Percentiles rank a stretch among this genome's conserved stretches.
These are phyloP conservation scores for Ciconia stormi DNA, from an alignment of 2,113 vertebrate genomes.

Conservation along the genomic window DNA sequence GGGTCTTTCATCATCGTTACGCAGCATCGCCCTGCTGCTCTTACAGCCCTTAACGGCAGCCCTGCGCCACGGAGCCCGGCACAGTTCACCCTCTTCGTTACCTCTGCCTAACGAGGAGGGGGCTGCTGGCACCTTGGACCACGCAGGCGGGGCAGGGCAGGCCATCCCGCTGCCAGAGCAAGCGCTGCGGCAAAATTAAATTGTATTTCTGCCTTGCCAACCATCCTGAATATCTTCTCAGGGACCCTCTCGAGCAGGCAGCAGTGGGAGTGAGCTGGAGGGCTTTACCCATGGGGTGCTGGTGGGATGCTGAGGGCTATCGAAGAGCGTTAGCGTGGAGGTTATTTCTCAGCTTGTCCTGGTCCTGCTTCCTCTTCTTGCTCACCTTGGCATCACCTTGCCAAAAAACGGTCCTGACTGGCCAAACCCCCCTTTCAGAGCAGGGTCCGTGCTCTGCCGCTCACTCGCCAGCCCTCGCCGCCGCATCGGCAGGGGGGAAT, in stretches of 20 bases:
- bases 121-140: not conserved
- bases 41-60: not conserved
- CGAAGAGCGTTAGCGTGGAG: fast-evolving
- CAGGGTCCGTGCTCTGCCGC: not conserved
- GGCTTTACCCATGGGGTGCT: not conserved
- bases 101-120: not conserved
- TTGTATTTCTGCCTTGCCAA: not conserved
- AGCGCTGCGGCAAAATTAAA: not conserved
- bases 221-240: not conserved
- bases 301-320: not conserved
- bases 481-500: not conserved
- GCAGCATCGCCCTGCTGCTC: not conserved
- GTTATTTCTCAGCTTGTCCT: not conserved
- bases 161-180: not conserved
- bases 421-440: not conserved
- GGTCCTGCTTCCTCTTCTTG: not conserved
- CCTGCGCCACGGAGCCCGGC: not conserved
- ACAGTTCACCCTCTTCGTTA: not conserved
- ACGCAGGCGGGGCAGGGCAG: not conserved
- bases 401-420: not conserved
- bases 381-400: not conserved
- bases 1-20: not conserved
- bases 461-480: not conserved
- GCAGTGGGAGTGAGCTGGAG: not conserved
- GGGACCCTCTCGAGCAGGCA: not conserved